Evolutionary conservation across 2,113 vertebrate genomes (phyloP), one percentile per base, ranked within the genome.

Genomic region (Piaya cayana): DNA sequence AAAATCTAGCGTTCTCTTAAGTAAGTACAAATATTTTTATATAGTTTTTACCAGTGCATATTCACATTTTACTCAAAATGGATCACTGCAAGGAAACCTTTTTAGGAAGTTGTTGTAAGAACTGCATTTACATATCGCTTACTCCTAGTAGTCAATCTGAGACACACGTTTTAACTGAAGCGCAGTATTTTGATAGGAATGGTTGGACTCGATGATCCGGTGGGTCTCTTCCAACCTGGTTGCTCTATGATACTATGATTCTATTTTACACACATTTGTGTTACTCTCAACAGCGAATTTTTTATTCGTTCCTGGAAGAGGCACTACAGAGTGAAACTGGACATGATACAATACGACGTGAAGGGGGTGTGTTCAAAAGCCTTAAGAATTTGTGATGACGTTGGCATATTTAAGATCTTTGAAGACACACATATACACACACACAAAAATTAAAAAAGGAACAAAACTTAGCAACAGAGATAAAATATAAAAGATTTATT

Each of bases 311-410:
- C 52, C 32, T 71, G 47, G 23, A 70, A 96, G 42, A 64, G 84
- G 47, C 42, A 62, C 59, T 65, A 86, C 95, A 88, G 83, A 96
- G 82, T 93, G 96, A 95, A 97, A 82, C 36, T 1, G 3, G 81
- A 64, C 21, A 5, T 79, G 32, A 65, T 42, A 74, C 63, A 80
- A 75, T 23, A 32, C 45, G 78, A 29, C 49, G 42, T 0, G n/a
- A 94, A 95, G 59, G 25, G 21, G 30, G 83, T 80, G 68, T 3
- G 45, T 78, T 94, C 89, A 92, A 80, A 88, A 59, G 30, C 55
- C 88, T 93, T 85, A 82, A 87, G 63, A 94, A 79, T 91, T 95
- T 85, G 37, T 90, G 88, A 67, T 91, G 91, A 69, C 19, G 3
- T 32, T 91, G 72, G 17, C 37, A 75, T 94, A 90, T 69, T 95